Base-by-base conservation (phyloP, 2,888 invertebrate species). In the Strigamia transsilvanica region DNA sequence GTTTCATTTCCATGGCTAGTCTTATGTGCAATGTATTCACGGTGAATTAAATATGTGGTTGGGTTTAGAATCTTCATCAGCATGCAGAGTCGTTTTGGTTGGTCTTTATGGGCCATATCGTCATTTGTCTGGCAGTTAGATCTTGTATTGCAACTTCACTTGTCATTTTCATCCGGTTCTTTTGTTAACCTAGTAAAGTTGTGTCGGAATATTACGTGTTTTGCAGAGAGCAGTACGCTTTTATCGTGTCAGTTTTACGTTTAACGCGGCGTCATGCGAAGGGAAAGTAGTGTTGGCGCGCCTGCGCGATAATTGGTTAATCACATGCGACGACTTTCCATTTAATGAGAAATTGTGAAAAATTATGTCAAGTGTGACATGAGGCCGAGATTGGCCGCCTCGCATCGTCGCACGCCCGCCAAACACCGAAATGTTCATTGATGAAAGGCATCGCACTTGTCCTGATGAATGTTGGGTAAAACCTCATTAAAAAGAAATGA, bases 291-390 rank as follows among this genome's bases (percentile, higher is more conserved):
- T 56, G 56, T 56, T 18, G 56, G 4, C 18, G 56, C 56, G 56
- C 56, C 56, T 56, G 56, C 38, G 79, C 38, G 79, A 79, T 79
- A 79, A 79, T 79, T 79, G 79, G 38, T 79, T 79, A 79, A 79
- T 79, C 79, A 79, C 79, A 34, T 79, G 38, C 42, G 77, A 77
- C 32, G 77, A 56, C 56, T 56, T 56, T 56, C 56, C 77, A 77
- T 77, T 77, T 77, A 77, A 77, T 77, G 77, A 77, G 32, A 38
- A 77, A 77, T 77, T 77, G 77, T 77, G 77, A 77, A 77, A 77
- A 77, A 77, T 77, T 77, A 77, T 77, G 77, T 77, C 77, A 77
- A 77, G 38, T 34, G 77, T 77, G 77, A 77, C 77, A 77, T 77
- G 77, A 34, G 32, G 34, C 38, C 77, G 77, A 34, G 77, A 77